Evolutionary conservation across 1,140 invertebrate genomes (phyloP).

Genomic region (Diachasmimorpha longicaudata): DNA sequence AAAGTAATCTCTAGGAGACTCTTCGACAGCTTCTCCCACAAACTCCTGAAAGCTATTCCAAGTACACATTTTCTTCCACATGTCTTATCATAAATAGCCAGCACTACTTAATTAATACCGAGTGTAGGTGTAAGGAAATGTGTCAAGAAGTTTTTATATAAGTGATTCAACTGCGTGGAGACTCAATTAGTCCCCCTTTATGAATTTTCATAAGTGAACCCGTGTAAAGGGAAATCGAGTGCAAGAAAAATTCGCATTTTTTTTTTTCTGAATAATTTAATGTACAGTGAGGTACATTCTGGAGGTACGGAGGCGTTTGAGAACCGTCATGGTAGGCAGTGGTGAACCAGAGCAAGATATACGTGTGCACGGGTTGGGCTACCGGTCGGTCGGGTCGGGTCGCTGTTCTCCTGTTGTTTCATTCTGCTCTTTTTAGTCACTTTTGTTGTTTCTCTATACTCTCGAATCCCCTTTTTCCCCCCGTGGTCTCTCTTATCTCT

Average conservation of each 20-base stretch:
- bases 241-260: neutral
- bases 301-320: slow-evolving; percentile 36
- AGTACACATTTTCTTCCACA: no score
- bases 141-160: neutral
- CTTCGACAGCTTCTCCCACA: no score
- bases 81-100: neutral
- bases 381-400: slow-evolving; percentile 58
- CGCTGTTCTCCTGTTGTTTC: slow-evolving; percentile 50
- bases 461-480: neutral
- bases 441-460: slow-evolving; percentile 32
- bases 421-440: slow-evolving; percentile 44
- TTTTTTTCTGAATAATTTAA: neutral
- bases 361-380: slow-evolving; percentile 45
- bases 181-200: neutral
- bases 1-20: no score
- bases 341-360: slow-evolving; percentile 53
- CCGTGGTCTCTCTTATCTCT: slow-evolving; percentile 17
- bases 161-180: neutral
- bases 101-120: neutral
- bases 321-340: slow-evolving; percentile 50
- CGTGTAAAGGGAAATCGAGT: neutral
- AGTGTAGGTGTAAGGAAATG: slow-evolving; percentile 9
- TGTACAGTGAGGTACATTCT: no score
- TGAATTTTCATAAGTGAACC: slow-evolving; percentile 8
- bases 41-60: no score